Base-by-base conservation (phyloP, 2,797 vertebrate species). In the Rousettus madagascariensis region DNA sequence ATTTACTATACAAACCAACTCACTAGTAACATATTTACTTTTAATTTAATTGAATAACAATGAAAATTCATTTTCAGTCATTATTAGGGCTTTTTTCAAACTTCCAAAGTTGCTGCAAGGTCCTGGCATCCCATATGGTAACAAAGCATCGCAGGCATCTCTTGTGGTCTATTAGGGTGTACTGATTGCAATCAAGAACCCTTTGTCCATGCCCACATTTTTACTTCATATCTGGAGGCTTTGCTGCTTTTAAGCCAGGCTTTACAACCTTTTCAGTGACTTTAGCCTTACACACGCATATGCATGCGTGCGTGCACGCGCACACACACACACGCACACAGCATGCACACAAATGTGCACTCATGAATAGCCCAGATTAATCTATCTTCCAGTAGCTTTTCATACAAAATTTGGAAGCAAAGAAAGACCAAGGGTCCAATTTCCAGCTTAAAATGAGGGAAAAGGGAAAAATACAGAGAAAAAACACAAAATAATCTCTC, bases 21-120 rank as follows among this genome's bases (percentile, higher is more conserved):
- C 30, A 38, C 9, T 43, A 77, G 24, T 49, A 85, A 71, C 20
- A 49, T 46, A 6, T 51, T 59, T 74, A 63, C 41, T 89, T 95
- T 87, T 49, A 36, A 63, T 80, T 82, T 36, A 78, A 59, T 43
- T 78, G 61, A 85, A 95, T 92, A 4, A 15, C 4, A 71, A 9
- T 55, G n/a, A 30, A 90, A 90, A 69, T 30, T 92, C 28, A 72
- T 16, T 51, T 86, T 68, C 5, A 20, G 11, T 86, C 12, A 68
- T 77, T 69, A 53, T 82, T 83, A 75, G 16, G 22, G 1, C 3
- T 91, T 91, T 91, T 77, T 26, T 65, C 17, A 49, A 57, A 66
- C 12, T 83, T 1, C 6, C 20, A 77, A 59, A 85, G 36, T 59
- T 65, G 0, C 55, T 19, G 6, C 11, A 53, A 22, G 0, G 2